Evolutionary conservation across 1,140 invertebrate species (phyloP).

Genomic region (Caenorhabditis brenneri): DNA sequence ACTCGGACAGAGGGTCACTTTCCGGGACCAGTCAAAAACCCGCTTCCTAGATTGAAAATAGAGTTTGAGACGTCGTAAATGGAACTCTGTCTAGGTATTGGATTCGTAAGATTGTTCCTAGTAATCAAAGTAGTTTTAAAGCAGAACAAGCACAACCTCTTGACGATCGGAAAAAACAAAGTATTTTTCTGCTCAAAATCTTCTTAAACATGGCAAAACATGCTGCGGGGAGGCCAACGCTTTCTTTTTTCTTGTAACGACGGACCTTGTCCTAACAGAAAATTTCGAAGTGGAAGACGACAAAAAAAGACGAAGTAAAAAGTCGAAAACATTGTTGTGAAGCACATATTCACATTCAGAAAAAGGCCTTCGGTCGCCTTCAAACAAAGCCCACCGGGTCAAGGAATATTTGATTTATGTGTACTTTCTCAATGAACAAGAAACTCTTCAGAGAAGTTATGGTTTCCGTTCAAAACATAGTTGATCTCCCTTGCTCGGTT

Average conservation of each 20-base stretch:
- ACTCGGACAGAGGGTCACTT: not conserved
- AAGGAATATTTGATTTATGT: not conserved
- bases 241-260: not conserved
- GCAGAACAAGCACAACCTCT: not conserved
- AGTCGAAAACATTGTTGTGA: not conserved
- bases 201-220: constrained; percentile 26
- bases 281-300: not conserved
- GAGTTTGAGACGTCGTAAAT: no score
- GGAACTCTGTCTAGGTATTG: no score
- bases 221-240: not conserved
- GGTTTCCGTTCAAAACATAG: not conserved
- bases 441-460: not conserved
- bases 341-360: not conserved
- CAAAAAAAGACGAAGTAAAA: constrained; percentile 14
- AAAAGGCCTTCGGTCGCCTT: not conserved
- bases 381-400: not conserved
- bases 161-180: constrained; percentile 30
- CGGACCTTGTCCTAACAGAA: not conserved
- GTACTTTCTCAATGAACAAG: not conserved
- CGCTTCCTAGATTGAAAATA: not conserved
- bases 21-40: not conserved
- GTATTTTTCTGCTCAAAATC: constrained; percentile 26
- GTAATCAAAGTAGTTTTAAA: constrained; percentile 6
- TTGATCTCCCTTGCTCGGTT: no score
- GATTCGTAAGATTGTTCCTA: not conserved